Percentiles rank a stretch among this genome's conserved stretches.
Evolutionary conservation across 2,888 invertebrate species (phyloP).

Genomic region (Poecilus cupreus): DNA sequence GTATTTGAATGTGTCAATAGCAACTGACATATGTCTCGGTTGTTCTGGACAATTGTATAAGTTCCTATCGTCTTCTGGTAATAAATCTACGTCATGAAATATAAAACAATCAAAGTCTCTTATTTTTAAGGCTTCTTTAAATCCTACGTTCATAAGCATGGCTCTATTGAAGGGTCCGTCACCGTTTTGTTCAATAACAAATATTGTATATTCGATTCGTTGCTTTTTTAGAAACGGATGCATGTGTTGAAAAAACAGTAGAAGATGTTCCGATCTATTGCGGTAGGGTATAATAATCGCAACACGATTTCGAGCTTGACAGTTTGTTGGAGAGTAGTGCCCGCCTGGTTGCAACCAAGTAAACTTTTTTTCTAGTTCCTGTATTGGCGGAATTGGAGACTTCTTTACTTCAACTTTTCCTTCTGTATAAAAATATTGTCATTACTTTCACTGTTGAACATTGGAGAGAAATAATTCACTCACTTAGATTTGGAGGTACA

Average conservation of each 20-base stretch:
- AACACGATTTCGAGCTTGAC: conserved; percentile 86
- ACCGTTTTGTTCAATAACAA: conserved; percentile 92
- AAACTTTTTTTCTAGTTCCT: conserved; percentile 79
- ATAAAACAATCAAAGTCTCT: conserved; percentile 91
- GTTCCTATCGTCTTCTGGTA: conserved; percentile 94
- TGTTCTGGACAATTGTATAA: conserved; percentile 93
- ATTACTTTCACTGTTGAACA: not conserved
- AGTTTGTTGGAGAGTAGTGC: conserved; percentile 84
- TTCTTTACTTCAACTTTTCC: conserved; percentile 82
- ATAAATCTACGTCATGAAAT: conserved; percentile 96
- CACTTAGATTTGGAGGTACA: conserved; percentile 80
- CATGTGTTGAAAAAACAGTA: conserved; percentile 92
- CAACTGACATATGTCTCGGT: conserved; percentile 95
- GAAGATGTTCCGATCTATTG: conserved; percentile 88
- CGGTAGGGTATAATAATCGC: conserved; percentile 96
- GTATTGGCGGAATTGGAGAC: conserved; percentile 79
- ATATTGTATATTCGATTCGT: conserved; percentile 95
- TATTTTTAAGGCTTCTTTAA: conserved; percentile 87
- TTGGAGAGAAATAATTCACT: too few species aligned
- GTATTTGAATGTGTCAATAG: conserved; percentile 89
- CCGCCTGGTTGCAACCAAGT: conserved; percentile 87
- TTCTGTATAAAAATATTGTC: conserved; percentile 69
- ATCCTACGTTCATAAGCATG: conserved; percentile 97
- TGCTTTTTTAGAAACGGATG: conserved; percentile 95
- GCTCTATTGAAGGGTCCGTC: conserved; percentile 90